Percentiles rank a stretch among this genome's conserved stretches.
These are phyloP conservation scores for Calosoma granatense DNA, from an alignment of 1,140 invertebrate genomes.

Conservation along the genomic window DNA sequence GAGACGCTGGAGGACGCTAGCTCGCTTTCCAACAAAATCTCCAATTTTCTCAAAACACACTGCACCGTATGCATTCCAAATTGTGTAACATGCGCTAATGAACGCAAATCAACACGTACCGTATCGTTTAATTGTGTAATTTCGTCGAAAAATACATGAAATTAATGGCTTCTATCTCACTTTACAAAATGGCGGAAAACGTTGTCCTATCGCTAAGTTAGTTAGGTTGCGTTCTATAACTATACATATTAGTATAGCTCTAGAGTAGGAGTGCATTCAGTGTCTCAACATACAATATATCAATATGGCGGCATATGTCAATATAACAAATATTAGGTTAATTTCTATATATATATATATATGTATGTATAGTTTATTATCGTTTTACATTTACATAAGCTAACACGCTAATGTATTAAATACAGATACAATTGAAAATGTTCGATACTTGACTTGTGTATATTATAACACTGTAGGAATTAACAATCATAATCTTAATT, in stretches of 20 bases:
- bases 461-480: too few species aligned
- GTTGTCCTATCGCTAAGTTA: background rate
- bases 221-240: background rate
- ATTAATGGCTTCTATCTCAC: conserved; percentile 4
- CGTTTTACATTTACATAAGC: conserved; percentile 6
- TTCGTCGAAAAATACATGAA: background rate
- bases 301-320: background rate
- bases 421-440: conserved; percentile 2
- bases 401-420: conserved; percentile 7
- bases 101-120: background rate
- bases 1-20: background rate
- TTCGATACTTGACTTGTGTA: background rate
- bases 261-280: background rate
- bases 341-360: background rate
- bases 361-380: background rate
- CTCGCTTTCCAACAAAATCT: too few species aligned
- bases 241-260: too few species aligned
- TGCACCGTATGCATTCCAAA: background rate
- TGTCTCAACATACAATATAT: background rate
- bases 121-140: background rate
- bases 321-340: too few species aligned
- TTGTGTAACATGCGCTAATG: background rate
- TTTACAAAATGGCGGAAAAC: conserved; percentile 4
- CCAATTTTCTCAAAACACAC: too few species aligned
- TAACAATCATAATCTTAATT: too few species aligned